A percentile compares a stretch with the other conserved stretches of the same genome.
phyloP scores from a whole-genome alignment of 2,888 invertebrate species.

The Temnothorax rugatulus region DNA sequence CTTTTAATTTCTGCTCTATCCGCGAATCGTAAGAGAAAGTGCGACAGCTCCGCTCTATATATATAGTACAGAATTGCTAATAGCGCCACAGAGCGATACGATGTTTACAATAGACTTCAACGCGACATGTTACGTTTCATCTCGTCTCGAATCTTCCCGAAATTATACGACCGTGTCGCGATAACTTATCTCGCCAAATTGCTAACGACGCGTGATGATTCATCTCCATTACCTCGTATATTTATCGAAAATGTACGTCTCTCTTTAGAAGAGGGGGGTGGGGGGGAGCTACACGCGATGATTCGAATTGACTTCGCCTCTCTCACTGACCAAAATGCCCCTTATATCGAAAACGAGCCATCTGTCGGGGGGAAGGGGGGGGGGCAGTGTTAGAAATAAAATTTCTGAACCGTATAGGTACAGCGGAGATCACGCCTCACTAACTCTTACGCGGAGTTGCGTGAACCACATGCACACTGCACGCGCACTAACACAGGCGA shows the following conservation, averaged over 20 bases:
- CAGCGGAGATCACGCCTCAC: constrained; percentile 7
- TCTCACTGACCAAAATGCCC: neutral
- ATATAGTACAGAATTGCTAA: constrained; percentile 13
- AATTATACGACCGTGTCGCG: neutral
- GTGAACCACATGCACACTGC: constrained; percentile 25
- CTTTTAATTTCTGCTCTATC: constrained; percentile 17
- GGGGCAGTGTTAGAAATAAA: neutral
- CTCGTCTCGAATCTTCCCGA: neutral
- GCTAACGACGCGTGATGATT: neutral
- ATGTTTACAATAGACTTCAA: constrained; percentile 4
- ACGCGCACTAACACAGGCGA: neutral
- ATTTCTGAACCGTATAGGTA: neutral
- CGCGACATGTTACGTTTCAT: neutral
- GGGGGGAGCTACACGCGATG: too few relatives aligned
- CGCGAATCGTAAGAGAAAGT: constrained; percentile 14
- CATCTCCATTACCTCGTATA: neutral
- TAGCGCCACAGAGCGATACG: neutral
- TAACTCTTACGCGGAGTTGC: constrained; percentile 1
- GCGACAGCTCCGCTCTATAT: constrained; percentile 5
- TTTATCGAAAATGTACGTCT: neutral
- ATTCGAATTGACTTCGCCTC: neutral
- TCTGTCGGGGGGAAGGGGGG: neutral
- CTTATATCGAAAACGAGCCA: neutral
- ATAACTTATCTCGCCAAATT: constrained; percentile 5
- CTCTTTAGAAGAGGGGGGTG: too few relatives aligned